phyloP scores from a whole-genome alignment of 1,140 invertebrate species.

The Cotesia vestalis region DNA sequence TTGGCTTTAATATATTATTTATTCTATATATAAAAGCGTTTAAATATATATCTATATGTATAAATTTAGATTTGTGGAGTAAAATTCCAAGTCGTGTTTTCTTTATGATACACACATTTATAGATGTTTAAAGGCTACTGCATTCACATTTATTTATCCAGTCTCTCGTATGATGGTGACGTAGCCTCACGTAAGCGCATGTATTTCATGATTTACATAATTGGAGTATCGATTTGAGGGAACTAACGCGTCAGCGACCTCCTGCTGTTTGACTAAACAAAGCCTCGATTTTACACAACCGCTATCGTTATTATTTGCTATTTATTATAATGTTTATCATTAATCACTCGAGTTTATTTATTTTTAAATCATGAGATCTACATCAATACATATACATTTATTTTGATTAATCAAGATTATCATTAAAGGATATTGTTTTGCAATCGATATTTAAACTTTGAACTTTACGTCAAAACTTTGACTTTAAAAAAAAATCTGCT shows the following conservation, averaged over 20 bases:
- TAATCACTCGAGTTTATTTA: too few species aligned
- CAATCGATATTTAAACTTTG: too few species aligned
- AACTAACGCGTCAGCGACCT: conserved; percentile 30
- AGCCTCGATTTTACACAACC: neutral
- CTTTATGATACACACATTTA: conserved; percentile 4
- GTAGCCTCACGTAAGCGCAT: conserved; percentile 29
- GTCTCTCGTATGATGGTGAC: conserved; percentile 14
- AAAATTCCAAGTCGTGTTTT: too few species aligned
- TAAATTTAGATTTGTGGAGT: too few species aligned
- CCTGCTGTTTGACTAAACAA: neutral
- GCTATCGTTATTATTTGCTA: neutral
- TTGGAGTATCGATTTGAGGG: conserved; percentile 33
- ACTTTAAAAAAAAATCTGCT: too few species aligned
- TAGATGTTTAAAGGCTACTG: neutral
- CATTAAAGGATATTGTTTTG: too few species aligned
- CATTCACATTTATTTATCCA: neutral
- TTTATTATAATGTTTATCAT: neutral
- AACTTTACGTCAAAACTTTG: too few species aligned
- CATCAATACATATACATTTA: too few species aligned
- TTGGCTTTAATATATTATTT: neutral
- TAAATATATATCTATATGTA: neutral
- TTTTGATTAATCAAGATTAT: too few species aligned
- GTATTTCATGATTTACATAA: conserved; percentile 36
- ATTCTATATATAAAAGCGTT: neutral
- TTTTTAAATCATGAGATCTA: too few species aligned